Conservation (phyloP, 2,797 vertebrate species). For the Lepus townsendii region DNA sequence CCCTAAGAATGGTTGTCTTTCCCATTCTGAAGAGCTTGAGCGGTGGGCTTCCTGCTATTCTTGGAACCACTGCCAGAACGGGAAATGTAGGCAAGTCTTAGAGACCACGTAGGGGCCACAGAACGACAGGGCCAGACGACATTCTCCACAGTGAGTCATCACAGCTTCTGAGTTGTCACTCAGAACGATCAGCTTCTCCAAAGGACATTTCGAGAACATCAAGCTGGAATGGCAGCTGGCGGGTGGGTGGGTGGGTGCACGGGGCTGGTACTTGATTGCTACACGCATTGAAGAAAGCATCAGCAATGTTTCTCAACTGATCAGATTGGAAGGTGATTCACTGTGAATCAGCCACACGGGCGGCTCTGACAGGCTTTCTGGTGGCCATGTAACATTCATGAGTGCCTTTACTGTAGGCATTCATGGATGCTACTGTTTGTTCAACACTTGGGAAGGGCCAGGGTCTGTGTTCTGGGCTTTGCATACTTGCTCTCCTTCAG, state of each 20-base stretch:
- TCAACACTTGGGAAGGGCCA: not conserved
- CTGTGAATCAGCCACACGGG: not conserved
- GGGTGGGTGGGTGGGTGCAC: not conserved
- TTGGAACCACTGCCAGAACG: not conserved
- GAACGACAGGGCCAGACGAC: not conserved
- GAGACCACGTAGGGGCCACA: not conserved
- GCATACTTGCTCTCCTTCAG: not conserved
- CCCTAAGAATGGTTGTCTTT: not conserved
- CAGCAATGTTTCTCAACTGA: not conserved
- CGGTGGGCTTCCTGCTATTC: not conserved
- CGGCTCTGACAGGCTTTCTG: not conserved
- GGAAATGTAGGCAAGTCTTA: not conserved
- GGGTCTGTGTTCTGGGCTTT: not conserved
- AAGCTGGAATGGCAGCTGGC: not conserved
- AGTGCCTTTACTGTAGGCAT: fast-evolving
- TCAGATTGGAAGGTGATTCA: not conserved
- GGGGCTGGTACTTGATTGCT: not conserved
- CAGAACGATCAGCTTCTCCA: not conserved
- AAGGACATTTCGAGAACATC: not conserved
- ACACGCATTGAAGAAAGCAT: not conserved
- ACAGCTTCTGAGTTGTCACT: not conserved
- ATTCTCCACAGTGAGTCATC: not conserved
- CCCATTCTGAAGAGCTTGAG: not conserved
- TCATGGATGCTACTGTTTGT: not conserved
- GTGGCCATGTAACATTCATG: not conserved